phyloP scores from a whole-genome alignment of 2,797 vertebrate species.

The Anabas testudineus region DNA sequence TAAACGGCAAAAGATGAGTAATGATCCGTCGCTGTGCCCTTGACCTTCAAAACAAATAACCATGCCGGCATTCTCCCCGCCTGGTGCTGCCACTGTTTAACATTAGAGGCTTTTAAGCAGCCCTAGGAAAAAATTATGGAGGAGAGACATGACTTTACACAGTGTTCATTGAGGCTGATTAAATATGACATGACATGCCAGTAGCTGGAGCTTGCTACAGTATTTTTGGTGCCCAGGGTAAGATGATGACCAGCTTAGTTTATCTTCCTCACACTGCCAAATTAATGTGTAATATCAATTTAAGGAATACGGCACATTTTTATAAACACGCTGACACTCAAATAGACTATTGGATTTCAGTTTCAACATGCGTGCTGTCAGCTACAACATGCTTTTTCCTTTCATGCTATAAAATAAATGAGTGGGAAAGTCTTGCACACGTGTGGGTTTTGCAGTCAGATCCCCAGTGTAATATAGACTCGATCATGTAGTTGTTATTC shows the following conservation, averaged over 20 bases:
- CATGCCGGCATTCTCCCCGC: conserved; percentile 23
- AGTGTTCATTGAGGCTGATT: conserved; percentile 35
- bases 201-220: conserved; percentile 32
- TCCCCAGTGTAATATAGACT: conserved; percentile 33
- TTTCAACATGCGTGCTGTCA: conserved; percentile 35
- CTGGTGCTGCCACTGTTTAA: conserved; percentile 22
- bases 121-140: conserved; percentile 40
- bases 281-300: conserved; percentile 46
- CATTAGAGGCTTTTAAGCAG: conserved; percentile 43
- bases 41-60: conserved; percentile 65
- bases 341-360: conserved; percentile 45
- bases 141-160: conserved; percentile 36
- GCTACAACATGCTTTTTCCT: conserved; percentile 29
- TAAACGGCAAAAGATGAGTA: conserved; percentile 49
- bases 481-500: conserved; percentile 54
- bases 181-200: conserved; percentile 42
- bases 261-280: conserved; percentile 15
- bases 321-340: conserved; percentile 32
- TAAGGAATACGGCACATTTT: conserved; percentile 32
- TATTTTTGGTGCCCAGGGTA: conserved; percentile 25
- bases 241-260: conserved; percentile 36
- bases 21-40: conserved; percentile 45
- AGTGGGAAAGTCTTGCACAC: conserved; percentile 46
- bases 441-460: conserved; percentile 42
- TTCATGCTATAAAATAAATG: conserved; percentile 53